Percentiles rank a stretch among this genome's conserved stretches.
phyloP scores from a whole-genome alignment of 2,797 vertebrate genomes.

The Danionella dracula region DNA sequence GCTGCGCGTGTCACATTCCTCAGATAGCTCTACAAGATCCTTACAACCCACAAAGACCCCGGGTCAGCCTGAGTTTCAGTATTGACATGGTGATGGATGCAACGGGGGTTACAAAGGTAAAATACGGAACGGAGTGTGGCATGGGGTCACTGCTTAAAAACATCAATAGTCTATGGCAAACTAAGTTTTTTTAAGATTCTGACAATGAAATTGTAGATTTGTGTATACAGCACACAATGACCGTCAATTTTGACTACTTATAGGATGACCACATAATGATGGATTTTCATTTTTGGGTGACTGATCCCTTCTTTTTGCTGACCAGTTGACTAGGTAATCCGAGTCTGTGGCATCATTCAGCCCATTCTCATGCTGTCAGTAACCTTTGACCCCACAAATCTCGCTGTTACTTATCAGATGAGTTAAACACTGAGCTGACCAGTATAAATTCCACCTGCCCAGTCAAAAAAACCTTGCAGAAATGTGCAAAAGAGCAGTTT shows the following conservation, averaged over 20 bases:
- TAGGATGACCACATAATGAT: too few relatives aligned
- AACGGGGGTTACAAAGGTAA: slow-evolving; percentile 22
- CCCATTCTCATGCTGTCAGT: slow-evolving; percentile 34
- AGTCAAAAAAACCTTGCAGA: slow-evolving; percentile 50
- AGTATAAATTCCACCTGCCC: slow-evolving; percentile 50
- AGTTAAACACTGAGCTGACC: slow-evolving; percentile 37
- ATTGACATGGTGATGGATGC: not conserved
- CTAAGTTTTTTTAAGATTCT: too few relatives aligned
- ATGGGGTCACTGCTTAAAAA: not conserved
- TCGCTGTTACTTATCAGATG: slow-evolving; percentile 21
- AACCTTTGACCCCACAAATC: slow-evolving; percentile 24
- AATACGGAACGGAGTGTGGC: not conserved
- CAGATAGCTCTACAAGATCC: slow-evolving; percentile 13
- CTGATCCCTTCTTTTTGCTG: slow-evolving; percentile 14
- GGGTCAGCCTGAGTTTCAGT: slow-evolving; percentile 8
- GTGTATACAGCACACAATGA: too few relatives aligned
- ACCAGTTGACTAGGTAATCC: slow-evolving; percentile 43
- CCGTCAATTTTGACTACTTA: too few relatives aligned
- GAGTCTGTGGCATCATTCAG: slow-evolving; percentile 36
- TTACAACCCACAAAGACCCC: not conserved
- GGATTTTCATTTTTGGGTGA: not conserved
- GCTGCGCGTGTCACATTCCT: slow-evolving; percentile 57
- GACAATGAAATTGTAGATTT: too few relatives aligned
- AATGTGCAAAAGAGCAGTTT: slow-evolving; percentile 66
- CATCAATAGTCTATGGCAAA: not conserved